Evolutionary conservation across 2,888 invertebrate genomes (phyloP), one percentile per base, ranked within the genome.

Genomic region (Trissolcus japonicus): DNA sequence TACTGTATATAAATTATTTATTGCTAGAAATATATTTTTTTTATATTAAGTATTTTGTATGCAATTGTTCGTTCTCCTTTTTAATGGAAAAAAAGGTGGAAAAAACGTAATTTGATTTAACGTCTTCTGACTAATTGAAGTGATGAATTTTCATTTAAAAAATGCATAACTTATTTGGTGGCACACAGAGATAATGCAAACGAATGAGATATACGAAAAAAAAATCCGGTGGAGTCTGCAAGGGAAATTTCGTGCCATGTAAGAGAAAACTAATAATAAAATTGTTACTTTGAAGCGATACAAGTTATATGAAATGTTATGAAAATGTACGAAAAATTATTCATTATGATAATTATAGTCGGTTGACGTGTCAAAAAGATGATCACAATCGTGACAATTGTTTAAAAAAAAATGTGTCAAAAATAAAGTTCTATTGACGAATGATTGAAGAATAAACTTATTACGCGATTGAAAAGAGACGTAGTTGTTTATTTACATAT

Each of bases 301-400:
- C 80, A 84, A 81, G 79, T 80, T 84, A 84, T 80, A 80, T 84
- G 86, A 85, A 85, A 84, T 86, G 86, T 87, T 86, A 85, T 79
- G 81, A 83, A 83, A 82, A 83, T 83, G 79, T 82, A 84, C 83
- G 81, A 73, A 35, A 35, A 35, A 35, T 35, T 35, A 35, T 35
- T 7, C 35, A 35, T 35, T 35, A 35, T 35, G 9, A 35, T 35
- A 35, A 35, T 35, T 86, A 85, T 86, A 85, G 83, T 85, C 84
- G 83, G 85, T 85, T 84, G 81, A 84, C 75, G 81, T 76, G 80
- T 81, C 82, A 82, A 76, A 79, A 76, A 78, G 79, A 75, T 76
- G 63, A 56, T 63, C 53, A 35, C 48, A 55, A 77, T 65, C 41
- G 56, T 63, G 73, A 77, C 67, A 19, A 57, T 35, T 35, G 35